Evolutionary conservation across 1,140 invertebrate genomes (phyloP).

Genomic region (Formica selysi): DNA sequence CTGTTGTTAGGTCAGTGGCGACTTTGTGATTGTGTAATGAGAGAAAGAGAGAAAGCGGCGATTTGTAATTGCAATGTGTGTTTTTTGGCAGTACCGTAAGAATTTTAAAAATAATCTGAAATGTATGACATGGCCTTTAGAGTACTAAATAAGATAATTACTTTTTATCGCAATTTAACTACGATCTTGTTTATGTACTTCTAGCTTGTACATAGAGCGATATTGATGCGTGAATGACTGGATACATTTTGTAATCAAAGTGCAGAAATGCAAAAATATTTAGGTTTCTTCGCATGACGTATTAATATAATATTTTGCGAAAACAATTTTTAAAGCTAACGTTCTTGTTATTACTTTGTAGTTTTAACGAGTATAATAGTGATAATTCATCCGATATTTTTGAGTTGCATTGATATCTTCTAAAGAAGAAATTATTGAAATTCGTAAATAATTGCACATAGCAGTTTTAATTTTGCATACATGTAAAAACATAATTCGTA

Average conservation of each 20-base stretch:
- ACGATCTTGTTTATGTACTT: constrained; percentile 71
- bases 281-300: constrained; percentile 62
- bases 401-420: constrained; percentile 29
- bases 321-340: constrained; percentile 58
- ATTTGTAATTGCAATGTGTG: constrained; percentile 50
- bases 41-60: not conserved
- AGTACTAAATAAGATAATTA: constrained; percentile 70
- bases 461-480: constrained; percentile 18
- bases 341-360: constrained; percentile 68
- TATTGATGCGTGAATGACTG: constrained; percentile 67
- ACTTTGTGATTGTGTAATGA: constrained; percentile 56
- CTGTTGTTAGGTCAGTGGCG: constrained; percentile 30
- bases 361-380: constrained; percentile 37
- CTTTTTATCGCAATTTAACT: constrained; percentile 71
- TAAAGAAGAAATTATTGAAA: constrained; percentile 23
- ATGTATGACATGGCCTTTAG: constrained; percentile 73
- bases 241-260: constrained; percentile 75
- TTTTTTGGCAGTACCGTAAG: constrained; percentile 33
- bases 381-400: constrained; percentile 39
- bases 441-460: not conserved
- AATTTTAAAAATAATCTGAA: constrained; percentile 64
- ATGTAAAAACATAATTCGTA: constrained; percentile 22
- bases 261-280: constrained; percentile 64
- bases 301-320: constrained; percentile 61
- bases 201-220: constrained; percentile 75